Conservation (phyloP, 2,797 vertebrate genomes). For the Amblyraja radiata region DNA sequence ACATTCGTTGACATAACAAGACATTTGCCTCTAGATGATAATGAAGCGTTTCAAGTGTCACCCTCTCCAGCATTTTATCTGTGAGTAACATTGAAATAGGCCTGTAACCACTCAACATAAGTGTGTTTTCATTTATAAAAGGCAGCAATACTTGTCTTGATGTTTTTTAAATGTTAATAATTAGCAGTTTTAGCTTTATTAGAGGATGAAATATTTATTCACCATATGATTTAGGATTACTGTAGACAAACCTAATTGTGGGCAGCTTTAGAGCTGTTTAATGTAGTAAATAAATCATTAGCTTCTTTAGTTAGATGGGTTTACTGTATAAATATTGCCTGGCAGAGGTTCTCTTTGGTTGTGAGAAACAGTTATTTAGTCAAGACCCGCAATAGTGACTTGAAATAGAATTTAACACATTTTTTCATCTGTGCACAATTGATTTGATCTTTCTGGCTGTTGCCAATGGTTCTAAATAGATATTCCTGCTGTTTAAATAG, state of each 20-base stretch:
- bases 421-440: neutral
- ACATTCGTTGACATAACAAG: neutral
- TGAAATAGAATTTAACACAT: neutral
- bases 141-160: neutral
- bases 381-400: neutral
- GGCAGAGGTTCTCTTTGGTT: neutral
- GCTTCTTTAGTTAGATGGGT: conserved; percentile 1
- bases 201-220: conserved; percentile 25
- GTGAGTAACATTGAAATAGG: neutral
- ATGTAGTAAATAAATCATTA: conserved; percentile 31
- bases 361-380: neutral
- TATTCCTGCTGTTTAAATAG: too few species aligned
- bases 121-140: neutral
- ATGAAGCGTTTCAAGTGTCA: conserved; percentile 4
- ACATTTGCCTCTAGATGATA: conserved; percentile 11
- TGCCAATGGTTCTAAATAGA: too few species aligned
- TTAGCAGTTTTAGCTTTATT: conserved; percentile 20
- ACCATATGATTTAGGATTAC: conserved; percentile 6
- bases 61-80: neutral
- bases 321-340: neutral
- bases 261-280: conserved; percentile 1
- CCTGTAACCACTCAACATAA: neutral
- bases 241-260: conserved; percentile 2
- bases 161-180: neutral
- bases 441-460: too few species aligned